A percentile compares a stretch with the other conserved stretches of the same genome.
phyloP scores from a whole-genome alignment of 2,888 invertebrate species.

The Melieria crassipennis region DNA sequence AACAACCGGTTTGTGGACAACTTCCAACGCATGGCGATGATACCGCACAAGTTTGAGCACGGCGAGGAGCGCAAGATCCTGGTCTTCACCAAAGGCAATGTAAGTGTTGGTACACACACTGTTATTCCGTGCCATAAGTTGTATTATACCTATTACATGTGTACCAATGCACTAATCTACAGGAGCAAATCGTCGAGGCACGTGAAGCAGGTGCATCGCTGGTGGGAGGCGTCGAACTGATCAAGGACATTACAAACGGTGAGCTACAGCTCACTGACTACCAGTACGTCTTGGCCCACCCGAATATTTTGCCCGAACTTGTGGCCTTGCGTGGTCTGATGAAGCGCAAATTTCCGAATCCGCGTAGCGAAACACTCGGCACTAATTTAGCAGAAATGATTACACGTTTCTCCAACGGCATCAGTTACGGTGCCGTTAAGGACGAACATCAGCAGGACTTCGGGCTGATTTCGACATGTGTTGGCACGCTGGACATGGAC shows the following conservation, averaged over 20 bases:
- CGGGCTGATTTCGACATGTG: slow-evolving; percentile 72
- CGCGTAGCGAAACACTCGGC: slow-evolving; percentile 74
- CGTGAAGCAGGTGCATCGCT: slow-evolving; percentile 76
- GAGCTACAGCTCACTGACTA: slow-evolving; percentile 75
- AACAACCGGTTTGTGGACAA: slow-evolving; percentile 74
- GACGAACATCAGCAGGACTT: slow-evolving; percentile 78
- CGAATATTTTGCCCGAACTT: slow-evolving; percentile 81
- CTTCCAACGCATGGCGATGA: slow-evolving; percentile 73
- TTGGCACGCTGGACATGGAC: slow-evolving; percentile 82
- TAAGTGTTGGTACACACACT: slow-evolving; percentile 43
- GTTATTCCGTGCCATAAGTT: not conserved
- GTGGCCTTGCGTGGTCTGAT: slow-evolving; percentile 80
- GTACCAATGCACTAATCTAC: not conserved
- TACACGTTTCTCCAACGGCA: slow-evolving; percentile 74
- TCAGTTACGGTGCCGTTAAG: slow-evolving; percentile 74
- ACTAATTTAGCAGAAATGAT: slow-evolving; percentile 72
- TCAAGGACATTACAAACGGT: slow-evolving; percentile 83
- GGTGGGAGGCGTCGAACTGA: slow-evolving; percentile 78
- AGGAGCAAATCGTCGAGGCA: slow-evolving; percentile 68
- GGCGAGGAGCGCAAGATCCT: slow-evolving; percentile 76
- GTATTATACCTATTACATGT: not conserved
- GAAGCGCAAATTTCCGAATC: slow-evolving; percentile 80
- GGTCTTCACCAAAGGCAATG: slow-evolving; percentile 78
- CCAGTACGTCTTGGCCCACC: slow-evolving; percentile 80
- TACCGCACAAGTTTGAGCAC: slow-evolving; percentile 77